phyloP scores from a whole-genome alignment of 64 coral and sea anemone species.

The Actinia tenebrosa region DNA sequence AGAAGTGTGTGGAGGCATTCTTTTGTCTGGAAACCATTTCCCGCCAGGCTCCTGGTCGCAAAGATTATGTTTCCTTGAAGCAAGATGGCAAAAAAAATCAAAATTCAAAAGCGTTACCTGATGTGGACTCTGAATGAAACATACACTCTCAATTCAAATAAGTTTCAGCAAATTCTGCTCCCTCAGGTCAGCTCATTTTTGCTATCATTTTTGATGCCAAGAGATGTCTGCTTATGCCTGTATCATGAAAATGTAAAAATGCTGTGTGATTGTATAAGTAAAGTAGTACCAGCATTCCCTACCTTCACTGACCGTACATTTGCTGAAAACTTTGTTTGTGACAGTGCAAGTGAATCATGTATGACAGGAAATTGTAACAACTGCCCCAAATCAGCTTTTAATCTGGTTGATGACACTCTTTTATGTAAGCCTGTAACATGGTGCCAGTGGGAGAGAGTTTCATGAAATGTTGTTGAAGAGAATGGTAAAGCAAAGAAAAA shows the following conservation, averaged over 20 bases:
- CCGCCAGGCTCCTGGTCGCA: slow-evolving; percentile 6
- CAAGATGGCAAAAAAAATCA: slow-evolving; percentile 17
- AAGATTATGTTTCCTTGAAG: slow-evolving; percentile 24
- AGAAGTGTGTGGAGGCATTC: slow-evolving; percentile 25
- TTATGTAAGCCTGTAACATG: slow-evolving; percentile 26
- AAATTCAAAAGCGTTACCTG: slow-evolving; percentile 24
- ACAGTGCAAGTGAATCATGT: slow-evolving; percentile 36
- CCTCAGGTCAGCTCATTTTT: slow-evolving; percentile 55
- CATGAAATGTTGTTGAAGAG: not conserved
- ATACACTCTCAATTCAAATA: not conserved
- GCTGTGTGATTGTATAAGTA: slow-evolving; percentile 40
- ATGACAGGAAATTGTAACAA: slow-evolving; percentile 53
- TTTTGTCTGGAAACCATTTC: slow-evolving; percentile 38
- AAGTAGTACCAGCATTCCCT: slow-evolving; percentile 32
- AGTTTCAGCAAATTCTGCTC: slow-evolving; percentile 7
- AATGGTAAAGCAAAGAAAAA: slow-evolving; percentile 22
- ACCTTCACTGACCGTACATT: slow-evolving; percentile 21
- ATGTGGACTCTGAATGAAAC: slow-evolving; percentile 34
- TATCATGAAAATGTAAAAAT: slow-evolving; percentile 57
- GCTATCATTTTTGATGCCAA: slow-evolving; percentile 27
- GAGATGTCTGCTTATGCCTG: slow-evolving; percentile 42
- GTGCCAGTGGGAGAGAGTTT: slow-evolving; percentile 36
- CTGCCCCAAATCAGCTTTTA: slow-evolving; percentile 23
- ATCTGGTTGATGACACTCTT: not conserved
- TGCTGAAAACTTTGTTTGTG: slow-evolving; percentile 51